Evolutionary conservation across 2,888 invertebrate species (phyloP).

Genomic region (Agrotis puta): DNA sequence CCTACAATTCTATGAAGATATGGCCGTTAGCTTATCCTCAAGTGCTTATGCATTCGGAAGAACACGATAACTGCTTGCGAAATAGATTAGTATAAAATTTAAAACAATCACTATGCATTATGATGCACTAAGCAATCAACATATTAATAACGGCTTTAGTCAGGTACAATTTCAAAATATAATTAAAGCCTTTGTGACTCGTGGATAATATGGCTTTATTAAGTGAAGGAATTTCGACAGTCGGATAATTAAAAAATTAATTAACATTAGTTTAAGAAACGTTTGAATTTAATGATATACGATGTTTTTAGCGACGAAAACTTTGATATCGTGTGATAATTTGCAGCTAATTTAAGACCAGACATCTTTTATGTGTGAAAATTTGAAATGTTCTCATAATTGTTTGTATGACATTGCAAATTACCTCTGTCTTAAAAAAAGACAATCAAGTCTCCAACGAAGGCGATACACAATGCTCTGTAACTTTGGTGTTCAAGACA

Average conservation of each 20-base stretch:
- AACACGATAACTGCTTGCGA: background rate
- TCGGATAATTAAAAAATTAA: no score
- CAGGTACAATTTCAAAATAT: no score
- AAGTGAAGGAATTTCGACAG: no score
- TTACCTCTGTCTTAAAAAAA: background rate
- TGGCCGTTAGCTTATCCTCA: background rate
- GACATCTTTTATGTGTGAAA: no score
- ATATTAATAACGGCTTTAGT: no score
- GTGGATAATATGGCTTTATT: no score
- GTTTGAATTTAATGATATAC: no score
- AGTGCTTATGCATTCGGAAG: background rate
- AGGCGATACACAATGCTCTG: conserved; percentile 24
- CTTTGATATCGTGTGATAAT: no score
- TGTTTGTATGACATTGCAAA: background rate
- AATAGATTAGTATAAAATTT: background rate
- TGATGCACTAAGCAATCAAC: background rate
- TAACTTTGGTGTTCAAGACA: background rate
- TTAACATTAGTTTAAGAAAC: no score
- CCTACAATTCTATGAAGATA: conserved; percentile 4
- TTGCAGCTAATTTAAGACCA: no score
- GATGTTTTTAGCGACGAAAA: no score
- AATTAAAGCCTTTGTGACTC: no score
- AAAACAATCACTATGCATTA: conserved; percentile 8
- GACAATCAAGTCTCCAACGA: conserved; percentile 3
- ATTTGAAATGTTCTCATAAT: background rate